A percentile compares a stretch with the other conserved stretches of the same genome.
These are phyloP conservation scores for Takifugu bimaculatus DNA, from an alignment of 2,113 vertebrate genomes.

Conservation along the genomic window DNA sequence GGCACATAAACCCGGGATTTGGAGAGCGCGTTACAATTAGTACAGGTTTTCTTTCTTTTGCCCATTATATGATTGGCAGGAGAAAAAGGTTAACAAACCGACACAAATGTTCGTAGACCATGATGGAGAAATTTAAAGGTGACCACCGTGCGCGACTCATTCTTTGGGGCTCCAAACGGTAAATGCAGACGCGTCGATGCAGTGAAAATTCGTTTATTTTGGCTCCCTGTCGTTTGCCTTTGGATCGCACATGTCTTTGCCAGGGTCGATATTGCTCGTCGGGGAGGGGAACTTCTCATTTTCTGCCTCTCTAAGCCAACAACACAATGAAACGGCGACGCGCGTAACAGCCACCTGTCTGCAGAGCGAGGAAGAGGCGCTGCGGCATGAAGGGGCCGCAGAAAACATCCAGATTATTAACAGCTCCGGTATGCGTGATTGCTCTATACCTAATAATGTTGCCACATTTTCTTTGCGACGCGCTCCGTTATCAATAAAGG, in stretches of 20 bases:
- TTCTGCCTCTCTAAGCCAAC: conserved; percentile 72
- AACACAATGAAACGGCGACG: conserved; percentile 6
- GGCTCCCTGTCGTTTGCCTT: neutral
- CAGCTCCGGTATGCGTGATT: conserved; percentile 70
- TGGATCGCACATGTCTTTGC: conserved; percentile 38
- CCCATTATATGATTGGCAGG: fast-evolving
- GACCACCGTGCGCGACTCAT: neutral
- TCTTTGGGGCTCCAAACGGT: neutral
- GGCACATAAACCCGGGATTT: neutral
- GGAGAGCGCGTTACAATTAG: no score
- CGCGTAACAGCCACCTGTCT: conserved; percentile 82
- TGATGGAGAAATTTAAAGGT: conserved; percentile 6
- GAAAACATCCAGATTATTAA: conserved; percentile 75
- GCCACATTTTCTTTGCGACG: no score
- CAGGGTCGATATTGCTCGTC: conserved; percentile 75
- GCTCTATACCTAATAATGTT: neutral
- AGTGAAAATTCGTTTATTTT: neutral
- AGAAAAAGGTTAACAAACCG: neutral
- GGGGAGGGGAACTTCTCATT: conserved; percentile 97
- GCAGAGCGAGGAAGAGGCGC: conserved; percentile 67
- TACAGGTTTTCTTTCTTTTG: neutral
- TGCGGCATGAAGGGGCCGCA: conserved; percentile 56
- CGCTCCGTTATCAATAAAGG: no score
- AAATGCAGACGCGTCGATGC: neutral
- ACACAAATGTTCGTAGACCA: no score